Evolutionary conservation across 2,113 vertebrate genomes (phyloP).

Genomic region (Mormyrus lacerda): DNA sequence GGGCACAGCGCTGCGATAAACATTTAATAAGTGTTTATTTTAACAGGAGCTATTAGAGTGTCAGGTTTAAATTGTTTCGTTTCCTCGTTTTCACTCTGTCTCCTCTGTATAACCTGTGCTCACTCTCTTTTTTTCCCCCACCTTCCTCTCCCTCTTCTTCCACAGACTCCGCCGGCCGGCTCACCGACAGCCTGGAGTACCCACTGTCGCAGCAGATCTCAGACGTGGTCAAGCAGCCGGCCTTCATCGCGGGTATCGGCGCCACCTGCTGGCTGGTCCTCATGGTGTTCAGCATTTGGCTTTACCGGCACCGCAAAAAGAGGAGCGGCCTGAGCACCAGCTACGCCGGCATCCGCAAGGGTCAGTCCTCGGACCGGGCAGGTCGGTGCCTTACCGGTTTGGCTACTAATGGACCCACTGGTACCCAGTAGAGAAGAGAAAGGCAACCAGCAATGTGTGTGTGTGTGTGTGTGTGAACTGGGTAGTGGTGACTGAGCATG

Average conservation of each 20-base stretch:
- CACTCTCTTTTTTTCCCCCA: not conserved
- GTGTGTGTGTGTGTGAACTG: not conserved
- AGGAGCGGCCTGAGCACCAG: slow-evolving; percentile 79
- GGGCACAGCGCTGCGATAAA: not conserved
- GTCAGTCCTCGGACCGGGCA: slow-evolving; percentile 42
- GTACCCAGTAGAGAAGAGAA: not conserved
- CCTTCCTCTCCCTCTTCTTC: not conserved
- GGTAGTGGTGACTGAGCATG: not conserved
- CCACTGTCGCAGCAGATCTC: slow-evolving; percentile 80
- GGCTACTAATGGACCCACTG: not conserved
- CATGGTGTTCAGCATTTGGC: slow-evolving; percentile 92
- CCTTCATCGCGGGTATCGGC: slow-evolving; percentile 88
- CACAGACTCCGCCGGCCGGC: slow-evolving; percentile 79
- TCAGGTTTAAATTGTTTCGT: not conserved
- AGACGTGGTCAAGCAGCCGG: slow-evolving; percentile 85
- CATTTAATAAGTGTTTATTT: not conserved
- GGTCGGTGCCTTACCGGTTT: not conserved
- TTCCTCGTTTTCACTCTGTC: not conserved
- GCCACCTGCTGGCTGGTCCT: slow-evolving; percentile 89
- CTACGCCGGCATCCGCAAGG: slow-evolving; percentile 88
- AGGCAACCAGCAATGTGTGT: not conserved
- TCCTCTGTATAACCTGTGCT: not conserved
- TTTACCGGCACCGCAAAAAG: slow-evolving; percentile 88
- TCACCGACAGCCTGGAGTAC: slow-evolving; percentile 63
- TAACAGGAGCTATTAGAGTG: not conserved